phyloP scores from a whole-genome alignment of 2,113 vertebrate genomes.

The Paramormyrops kingsleyae region DNA sequence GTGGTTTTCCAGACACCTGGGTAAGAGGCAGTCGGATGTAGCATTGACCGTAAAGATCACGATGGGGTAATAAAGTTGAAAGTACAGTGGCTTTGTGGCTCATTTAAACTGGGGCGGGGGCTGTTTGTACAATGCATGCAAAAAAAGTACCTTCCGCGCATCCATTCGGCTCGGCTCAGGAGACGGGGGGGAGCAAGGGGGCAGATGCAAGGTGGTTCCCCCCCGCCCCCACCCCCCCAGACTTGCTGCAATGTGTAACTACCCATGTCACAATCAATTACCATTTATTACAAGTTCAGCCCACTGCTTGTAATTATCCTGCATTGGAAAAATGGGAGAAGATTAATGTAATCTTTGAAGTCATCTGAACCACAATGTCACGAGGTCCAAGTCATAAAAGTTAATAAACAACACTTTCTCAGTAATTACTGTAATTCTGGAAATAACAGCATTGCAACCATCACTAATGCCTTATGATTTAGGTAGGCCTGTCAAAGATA shows the following conservation, averaged over 20 bases:
- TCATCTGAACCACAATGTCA: constrained; percentile 18
- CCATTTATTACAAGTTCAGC: constrained; percentile 25
- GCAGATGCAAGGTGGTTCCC: neutral
- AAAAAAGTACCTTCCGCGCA: no score
- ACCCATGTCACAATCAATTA: constrained; percentile 24
- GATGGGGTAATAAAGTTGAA: neutral
- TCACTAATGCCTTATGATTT: constrained; percentile 33
- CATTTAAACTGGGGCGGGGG: neutral
- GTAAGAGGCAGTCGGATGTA: neutral
- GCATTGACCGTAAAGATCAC: neutral
- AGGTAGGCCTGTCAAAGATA: constrained; percentile 32
- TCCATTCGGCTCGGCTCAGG: neutral
- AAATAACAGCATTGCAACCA: constrained; percentile 33
- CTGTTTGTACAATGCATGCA: neutral
- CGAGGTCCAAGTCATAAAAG: constrained; percentile 36
- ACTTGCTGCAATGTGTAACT: constrained; percentile 8
- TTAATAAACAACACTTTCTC: constrained; percentile 25
- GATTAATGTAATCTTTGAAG: constrained; percentile 31
- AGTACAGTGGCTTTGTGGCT: neutral
- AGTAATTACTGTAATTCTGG: constrained; percentile 38
- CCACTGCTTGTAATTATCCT: constrained; percentile 32
- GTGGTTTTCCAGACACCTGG: neutral
- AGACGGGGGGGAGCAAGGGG: neutral
- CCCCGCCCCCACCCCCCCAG: neutral
- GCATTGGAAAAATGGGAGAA: constrained; percentile 24